Conservation (phyloP, 2,888 invertebrate species). For the Euzophera pinguis region DNA sequence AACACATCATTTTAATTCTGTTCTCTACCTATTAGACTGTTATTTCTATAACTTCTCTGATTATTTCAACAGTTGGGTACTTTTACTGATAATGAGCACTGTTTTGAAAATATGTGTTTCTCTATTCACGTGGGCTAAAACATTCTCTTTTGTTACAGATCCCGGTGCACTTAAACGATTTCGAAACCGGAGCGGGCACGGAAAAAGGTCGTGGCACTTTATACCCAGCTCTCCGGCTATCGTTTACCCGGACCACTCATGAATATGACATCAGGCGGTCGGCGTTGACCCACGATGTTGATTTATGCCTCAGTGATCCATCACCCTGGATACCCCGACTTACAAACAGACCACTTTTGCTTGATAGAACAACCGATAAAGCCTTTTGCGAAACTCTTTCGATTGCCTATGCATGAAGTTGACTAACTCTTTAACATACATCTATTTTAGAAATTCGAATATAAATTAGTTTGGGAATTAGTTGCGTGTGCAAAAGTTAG, state of each 20-base stretch:
- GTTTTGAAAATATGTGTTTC: neutral
- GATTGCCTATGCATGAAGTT: constrained; percentile 55
- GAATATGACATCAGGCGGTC: constrained; percentile 72
- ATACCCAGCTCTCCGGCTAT: constrained; percentile 28
- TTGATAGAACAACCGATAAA: constrained; percentile 29
- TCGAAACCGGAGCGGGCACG: constrained; percentile 18
- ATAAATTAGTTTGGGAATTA: neutral
- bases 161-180: constrained; percentile 17
- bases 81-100: too few relatives aligned
- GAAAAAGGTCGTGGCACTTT: constrained; percentile 38
- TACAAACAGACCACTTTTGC: constrained; percentile 40
- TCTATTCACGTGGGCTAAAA: neutral
- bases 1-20: too few relatives aligned
- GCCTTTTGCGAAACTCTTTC: constrained; percentile 28
- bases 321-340: constrained; percentile 45
- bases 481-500: neutral
- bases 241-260: constrained; percentile 55
- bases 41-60: neutral
- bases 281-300: constrained; percentile 51
- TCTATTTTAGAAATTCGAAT: neutral
- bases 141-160: constrained; percentile 56
- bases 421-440: constrained; percentile 14
- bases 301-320: constrained; percentile 65
- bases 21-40: too few relatives aligned
- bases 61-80: too few relatives aligned